Conservation (phyloP, 2,888 invertebrate species). For the Tinea semifulvella region DNA sequence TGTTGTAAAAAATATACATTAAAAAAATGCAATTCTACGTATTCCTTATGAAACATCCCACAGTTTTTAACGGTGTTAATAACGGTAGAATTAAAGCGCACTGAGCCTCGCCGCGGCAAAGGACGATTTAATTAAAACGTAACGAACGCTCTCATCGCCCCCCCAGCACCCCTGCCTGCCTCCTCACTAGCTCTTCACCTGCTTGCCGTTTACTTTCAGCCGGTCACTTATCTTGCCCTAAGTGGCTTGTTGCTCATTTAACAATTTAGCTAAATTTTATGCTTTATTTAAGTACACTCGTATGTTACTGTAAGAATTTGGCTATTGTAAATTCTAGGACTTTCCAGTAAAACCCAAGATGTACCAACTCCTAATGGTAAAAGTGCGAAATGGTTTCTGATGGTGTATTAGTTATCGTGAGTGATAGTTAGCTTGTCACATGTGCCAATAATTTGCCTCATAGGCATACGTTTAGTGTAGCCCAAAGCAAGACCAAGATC, state of each 20-base stretch:
- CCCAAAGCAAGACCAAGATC: no score
- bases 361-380: no score
- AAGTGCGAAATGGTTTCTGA: no score
- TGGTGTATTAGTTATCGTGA: no score
- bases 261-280: conserved; percentile 4
- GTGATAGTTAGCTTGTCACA: no score
- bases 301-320: no score
- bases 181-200: conserved; percentile 35
- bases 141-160: conserved; percentile 46
- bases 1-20: background rate
- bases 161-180: conserved; percentile 23
- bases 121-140: conserved; percentile 67
- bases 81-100: conserved; percentile 66
- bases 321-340: no score
- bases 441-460: no score
- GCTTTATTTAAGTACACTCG: no score
- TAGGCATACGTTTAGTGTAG: no score
- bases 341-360: no score
- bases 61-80: conserved; percentile 68
- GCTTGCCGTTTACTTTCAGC: conserved; percentile 44
- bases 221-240: conserved; percentile 11
- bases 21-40: background rate
- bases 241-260: conserved; percentile 2
- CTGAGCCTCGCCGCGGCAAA: conserved; percentile 48
- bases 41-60: conserved; percentile 7